phyloP scores from a whole-genome alignment of 2,888 invertebrate genomes.

The Orthosia cruda region DNA sequence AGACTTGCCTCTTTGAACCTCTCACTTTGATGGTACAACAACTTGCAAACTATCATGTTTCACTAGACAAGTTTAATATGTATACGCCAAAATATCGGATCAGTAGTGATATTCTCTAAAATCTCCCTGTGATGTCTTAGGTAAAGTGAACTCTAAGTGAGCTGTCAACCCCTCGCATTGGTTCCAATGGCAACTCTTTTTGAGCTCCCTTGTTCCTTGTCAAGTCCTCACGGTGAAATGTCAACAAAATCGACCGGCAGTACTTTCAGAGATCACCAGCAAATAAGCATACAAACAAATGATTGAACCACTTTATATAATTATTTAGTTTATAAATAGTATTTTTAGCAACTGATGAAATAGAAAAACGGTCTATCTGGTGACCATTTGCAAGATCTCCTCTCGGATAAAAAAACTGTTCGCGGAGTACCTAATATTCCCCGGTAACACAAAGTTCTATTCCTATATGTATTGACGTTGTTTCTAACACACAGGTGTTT shows the following conservation, averaged over 20 bases:
- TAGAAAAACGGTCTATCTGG: not conserved
- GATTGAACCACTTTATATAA: not conserved
- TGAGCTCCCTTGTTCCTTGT: too few relatives aligned
- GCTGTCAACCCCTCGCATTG: too few relatives aligned
- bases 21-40: conserved; percentile 20
- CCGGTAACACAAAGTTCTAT: not conserved
- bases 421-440: not conserved
- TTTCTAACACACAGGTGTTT: conserved; percentile 22
- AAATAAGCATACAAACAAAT: not conserved
- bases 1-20: conserved; percentile 37
- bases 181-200: too few relatives aligned
- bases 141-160: too few relatives aligned
- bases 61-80: not conserved
- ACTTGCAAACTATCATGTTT: not conserved
- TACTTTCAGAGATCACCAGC: not conserved
- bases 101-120: too few relatives aligned
- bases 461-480: not conserved
- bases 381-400: not conserved
- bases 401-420: not conserved
- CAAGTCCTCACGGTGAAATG: too few relatives aligned
- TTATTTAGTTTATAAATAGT: not conserved
- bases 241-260: too few relatives aligned
- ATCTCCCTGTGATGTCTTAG: too few relatives aligned
- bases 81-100: not conserved
- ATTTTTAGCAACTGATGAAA: not conserved